Conservation (phyloP, 2,797 vertebrate genomes). For the Chloroceryle inda region DNA sequence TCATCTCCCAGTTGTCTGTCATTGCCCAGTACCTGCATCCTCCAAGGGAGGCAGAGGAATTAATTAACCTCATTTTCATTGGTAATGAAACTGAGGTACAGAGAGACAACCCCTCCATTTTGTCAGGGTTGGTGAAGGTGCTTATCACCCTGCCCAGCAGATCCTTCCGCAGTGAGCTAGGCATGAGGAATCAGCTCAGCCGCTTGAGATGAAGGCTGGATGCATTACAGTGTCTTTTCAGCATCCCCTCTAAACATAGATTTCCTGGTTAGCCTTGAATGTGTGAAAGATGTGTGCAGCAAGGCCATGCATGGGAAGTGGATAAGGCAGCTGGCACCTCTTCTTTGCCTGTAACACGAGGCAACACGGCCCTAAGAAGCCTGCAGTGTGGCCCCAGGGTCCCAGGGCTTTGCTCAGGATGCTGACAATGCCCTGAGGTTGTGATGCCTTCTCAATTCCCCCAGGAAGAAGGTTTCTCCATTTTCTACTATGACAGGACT, state of each 20-base stretch:
- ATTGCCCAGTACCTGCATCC: not conserved
- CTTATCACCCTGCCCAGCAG: not conserved
- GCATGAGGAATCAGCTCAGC: not conserved
- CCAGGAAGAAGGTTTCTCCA: not conserved
- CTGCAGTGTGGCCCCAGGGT: not conserved
- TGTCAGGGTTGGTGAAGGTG: not conserved
- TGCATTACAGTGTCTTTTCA: not conserved
- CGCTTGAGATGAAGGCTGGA: not conserved
- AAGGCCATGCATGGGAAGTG: not conserved
- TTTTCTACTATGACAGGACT: not conserved
- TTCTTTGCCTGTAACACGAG: not conserved
- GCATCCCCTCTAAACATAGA: not conserved
- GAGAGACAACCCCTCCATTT: not conserved
- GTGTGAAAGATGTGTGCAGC: not conserved
- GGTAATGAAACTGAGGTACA: not conserved
- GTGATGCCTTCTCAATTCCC: not conserved
- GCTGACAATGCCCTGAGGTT: not conserved
- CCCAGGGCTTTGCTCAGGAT: not conserved
- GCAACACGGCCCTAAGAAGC: not conserved
- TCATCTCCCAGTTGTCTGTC: not conserved
- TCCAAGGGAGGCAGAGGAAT: not conserved
- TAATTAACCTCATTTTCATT: not conserved
- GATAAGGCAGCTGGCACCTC: not conserved
- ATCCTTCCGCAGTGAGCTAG: not conserved
- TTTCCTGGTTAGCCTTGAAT: not conserved